These are phyloP conservation scores for Artibeus lituratus DNA, from an alignment of 2,797 vertebrate genomes.

Conservation along the genomic window DNA sequence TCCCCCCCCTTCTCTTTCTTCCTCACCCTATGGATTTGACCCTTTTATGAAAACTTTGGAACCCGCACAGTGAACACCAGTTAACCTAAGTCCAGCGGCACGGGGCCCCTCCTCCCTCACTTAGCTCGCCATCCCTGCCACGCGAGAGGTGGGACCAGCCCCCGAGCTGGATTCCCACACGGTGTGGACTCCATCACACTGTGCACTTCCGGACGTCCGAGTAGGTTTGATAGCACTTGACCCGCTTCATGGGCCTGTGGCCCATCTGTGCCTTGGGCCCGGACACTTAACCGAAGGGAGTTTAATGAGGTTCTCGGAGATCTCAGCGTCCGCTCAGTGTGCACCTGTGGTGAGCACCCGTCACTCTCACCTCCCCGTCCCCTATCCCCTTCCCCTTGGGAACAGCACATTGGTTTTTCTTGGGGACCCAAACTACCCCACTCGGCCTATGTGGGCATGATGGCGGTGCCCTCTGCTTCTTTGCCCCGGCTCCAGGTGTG, in stretches of 20 bases:
- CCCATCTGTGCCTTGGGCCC: not conserved
- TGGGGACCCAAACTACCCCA: not conserved
- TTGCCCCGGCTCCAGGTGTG: not conserved
- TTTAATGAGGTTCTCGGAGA: not conserved
- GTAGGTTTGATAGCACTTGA: not conserved
- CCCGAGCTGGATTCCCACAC: not conserved
- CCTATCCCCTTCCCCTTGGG: not conserved
- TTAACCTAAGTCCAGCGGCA: not conserved
- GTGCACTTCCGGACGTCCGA: not conserved
- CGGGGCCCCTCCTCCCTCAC: not conserved
- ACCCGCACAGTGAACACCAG: not conserved
- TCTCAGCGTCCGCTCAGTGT: fast-evolving
- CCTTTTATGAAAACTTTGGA: not conserved
- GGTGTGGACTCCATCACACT: not conserved
- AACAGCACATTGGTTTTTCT: not conserved
- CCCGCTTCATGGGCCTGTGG: not conserved
- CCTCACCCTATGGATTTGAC: not conserved
- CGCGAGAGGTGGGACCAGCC: not conserved
- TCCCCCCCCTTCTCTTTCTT: not conserved
- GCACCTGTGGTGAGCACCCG: not conserved
- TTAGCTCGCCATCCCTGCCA: not conserved
- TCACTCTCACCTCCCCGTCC: not conserved
- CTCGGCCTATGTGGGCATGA: not conserved
- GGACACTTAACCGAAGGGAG: not conserved
- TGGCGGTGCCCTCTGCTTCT: not conserved